These are phyloP conservation scores for Meliscaeva auricollis DNA, from an alignment of 2,888 invertebrate genomes.

Conservation along the genomic window DNA sequence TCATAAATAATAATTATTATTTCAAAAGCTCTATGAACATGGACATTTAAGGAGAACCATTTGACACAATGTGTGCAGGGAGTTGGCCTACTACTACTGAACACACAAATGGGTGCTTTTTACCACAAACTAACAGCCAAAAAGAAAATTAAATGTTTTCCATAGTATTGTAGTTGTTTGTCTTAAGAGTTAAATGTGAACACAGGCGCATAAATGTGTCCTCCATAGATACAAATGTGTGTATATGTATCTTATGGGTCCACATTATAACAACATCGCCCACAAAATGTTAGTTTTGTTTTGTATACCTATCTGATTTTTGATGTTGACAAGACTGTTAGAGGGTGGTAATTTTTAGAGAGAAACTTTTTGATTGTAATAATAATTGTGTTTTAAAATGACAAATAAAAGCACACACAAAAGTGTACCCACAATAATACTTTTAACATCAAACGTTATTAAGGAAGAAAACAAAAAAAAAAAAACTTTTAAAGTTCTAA, in stretches of 20 bases:
- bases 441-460: slow-evolving; percentile 43
- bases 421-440: slow-evolving; percentile 46
- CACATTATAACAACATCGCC: not conserved
- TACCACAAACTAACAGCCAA: slow-evolving; percentile 50
- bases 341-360: slow-evolving; percentile 11
- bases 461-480: not conserved
- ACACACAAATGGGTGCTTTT: slow-evolving; percentile 32
- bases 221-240: not conserved
- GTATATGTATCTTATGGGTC: not conserved
- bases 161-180: slow-evolving; percentile 30
- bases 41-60: slow-evolving; percentile 35
- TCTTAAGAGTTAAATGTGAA: slow-evolving; percentile 27
- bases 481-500: slow-evolving; percentile 2
- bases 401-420: slow-evolving; percentile 50
- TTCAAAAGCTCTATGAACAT: slow-evolving; percentile 51
- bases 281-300: slow-evolving; percentile 25
- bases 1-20: slow-evolving; percentile 67
- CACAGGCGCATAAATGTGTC: slow-evolving; percentile 26
- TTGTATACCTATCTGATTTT: slow-evolving; percentile 23
- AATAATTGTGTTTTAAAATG: slow-evolving; percentile 53
- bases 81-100: no score
- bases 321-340: not conserved
- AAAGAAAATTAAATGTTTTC: slow-evolving; percentile 57
- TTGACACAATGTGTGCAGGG: slow-evolving; percentile 41
- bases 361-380: slow-evolving; percentile 55